Conservation (phyloP, 2,888 invertebrate genomes). For the Malachius bipustulatus region DNA sequence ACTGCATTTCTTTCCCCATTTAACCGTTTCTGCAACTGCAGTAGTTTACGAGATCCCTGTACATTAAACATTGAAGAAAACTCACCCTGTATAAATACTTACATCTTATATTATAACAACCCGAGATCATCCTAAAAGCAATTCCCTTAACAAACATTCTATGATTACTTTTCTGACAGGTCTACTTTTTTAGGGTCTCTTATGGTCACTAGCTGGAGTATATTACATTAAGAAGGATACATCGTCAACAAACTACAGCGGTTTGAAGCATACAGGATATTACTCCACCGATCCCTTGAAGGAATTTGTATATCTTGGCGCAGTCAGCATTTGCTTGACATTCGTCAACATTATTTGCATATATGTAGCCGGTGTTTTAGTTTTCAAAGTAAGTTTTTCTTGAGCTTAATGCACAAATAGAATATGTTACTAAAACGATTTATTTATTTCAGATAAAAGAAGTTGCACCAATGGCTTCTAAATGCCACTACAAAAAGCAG, state of each 20-base stretch:
- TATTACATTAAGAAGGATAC: slow-evolving; percentile 41
- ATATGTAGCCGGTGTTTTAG: slow-evolving; percentile 54
- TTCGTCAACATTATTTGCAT: slow-evolving; percentile 64
- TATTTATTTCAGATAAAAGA: slow-evolving; percentile 42
- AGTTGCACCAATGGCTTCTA: slow-evolving; percentile 45
- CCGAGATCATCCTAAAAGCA: no score
- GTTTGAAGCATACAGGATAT: slow-evolving; percentile 36
- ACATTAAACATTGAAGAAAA: no score
- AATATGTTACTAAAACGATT: no score
- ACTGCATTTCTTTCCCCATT: no score
- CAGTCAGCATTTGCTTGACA: slow-evolving; percentile 58
- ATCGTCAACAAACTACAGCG: slow-evolving; percentile 32
- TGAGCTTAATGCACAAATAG: slow-evolving; percentile 5
- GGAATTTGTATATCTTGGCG: slow-evolving; percentile 53
- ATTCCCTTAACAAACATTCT: no score
- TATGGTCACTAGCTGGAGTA: slow-evolving; percentile 51
- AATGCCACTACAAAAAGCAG: slow-evolving; percentile 32
- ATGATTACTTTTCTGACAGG: no score
- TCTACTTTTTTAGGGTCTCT: slow-evolving; percentile 45
- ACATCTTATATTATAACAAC: no score
- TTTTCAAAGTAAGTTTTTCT: slow-evolving; percentile 46
- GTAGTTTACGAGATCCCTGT: no score
- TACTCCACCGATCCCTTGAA: slow-evolving; percentile 49
- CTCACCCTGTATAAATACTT: no score
- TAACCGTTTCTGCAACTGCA: no score